Conservation (phyloP, 2,888 invertebrate genomes). For the Himalopsyche kuldschensis region DNA sequence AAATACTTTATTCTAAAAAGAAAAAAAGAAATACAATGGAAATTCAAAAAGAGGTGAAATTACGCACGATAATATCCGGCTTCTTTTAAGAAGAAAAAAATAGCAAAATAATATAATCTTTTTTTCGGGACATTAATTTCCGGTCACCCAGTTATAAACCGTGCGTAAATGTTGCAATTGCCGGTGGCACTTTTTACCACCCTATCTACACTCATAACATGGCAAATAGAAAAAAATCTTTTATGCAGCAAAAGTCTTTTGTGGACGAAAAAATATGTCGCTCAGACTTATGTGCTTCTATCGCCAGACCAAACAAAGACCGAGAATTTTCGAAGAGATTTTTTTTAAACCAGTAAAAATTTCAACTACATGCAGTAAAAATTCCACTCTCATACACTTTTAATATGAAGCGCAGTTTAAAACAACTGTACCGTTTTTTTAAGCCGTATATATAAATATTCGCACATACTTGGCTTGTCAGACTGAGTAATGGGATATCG, state of each 20-base stretch:
- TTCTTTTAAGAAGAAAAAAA: too few species aligned
- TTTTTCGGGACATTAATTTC: not conserved
- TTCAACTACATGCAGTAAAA: not conserved
- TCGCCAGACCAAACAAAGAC: not conserved
- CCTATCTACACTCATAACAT: not conserved
- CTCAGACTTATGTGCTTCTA: not conserved
- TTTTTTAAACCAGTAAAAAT: not conserved
- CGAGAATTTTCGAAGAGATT: not conserved
- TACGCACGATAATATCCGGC: too few species aligned
- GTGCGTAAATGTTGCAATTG: not conserved
- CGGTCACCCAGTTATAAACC: not conserved
- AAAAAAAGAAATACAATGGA: too few species aligned
- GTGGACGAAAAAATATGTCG: not conserved
- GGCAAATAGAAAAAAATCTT: not conserved
- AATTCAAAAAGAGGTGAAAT: too few species aligned
- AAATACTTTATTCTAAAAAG: too few species aligned
- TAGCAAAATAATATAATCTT: too few species aligned
- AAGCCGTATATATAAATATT: not conserved
- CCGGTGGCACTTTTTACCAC: not conserved
- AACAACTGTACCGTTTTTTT: not conserved
- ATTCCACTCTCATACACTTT: not conserved
- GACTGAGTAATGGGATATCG: not conserved
- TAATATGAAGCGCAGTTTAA: not conserved
- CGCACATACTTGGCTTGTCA: not conserved
- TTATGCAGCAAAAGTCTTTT: not conserved